Conservation (phyloP, 2,888 invertebrate genomes). For the Zeuzera pyrina region DNA sequence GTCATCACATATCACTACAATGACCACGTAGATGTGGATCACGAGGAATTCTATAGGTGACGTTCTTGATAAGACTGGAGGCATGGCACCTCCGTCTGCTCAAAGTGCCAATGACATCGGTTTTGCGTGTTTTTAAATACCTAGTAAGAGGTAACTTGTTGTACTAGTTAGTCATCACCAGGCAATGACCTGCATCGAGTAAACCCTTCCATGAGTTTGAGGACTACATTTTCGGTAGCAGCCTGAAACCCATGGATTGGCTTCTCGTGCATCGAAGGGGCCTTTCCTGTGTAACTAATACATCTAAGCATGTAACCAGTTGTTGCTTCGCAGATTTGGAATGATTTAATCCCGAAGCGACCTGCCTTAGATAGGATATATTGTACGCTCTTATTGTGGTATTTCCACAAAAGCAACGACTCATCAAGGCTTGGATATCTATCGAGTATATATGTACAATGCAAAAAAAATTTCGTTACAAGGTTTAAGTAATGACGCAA, state of each 20-base stretch:
- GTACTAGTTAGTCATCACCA: conserved; percentile 16
- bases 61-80: conserved; percentile 4
- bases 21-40: conserved; percentile 7
- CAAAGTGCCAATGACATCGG: conserved; percentile 11
- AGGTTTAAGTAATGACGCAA: conserved; percentile 10
- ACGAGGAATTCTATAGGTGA: conserved; percentile 7
- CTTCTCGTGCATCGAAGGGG: background rate
- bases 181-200: conserved; percentile 10
- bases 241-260: conserved; percentile 11
- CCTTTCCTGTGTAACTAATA: conserved; percentile 14
- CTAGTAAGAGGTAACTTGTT: conserved; percentile 11
- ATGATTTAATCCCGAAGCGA: conserved; percentile 14
- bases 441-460: conserved; percentile 8
- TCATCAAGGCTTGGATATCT: conserved; percentile 15
- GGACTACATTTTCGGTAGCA: conserved; percentile 15
- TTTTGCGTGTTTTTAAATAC: conserved; percentile 8
- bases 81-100: conserved; percentile 7
- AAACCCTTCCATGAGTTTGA: conserved; percentile 10
- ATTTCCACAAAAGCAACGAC: conserved; percentile 17
- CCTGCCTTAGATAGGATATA: conserved; percentile 16
- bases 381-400: conserved; percentile 14
- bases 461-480: conserved; percentile 12
- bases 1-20: conserved; percentile 10
- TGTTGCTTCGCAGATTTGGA: conserved; percentile 12
- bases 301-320: conserved; percentile 13